Conservation (phyloP, 2,888 invertebrate species). For the Phengaris arion region DNA sequence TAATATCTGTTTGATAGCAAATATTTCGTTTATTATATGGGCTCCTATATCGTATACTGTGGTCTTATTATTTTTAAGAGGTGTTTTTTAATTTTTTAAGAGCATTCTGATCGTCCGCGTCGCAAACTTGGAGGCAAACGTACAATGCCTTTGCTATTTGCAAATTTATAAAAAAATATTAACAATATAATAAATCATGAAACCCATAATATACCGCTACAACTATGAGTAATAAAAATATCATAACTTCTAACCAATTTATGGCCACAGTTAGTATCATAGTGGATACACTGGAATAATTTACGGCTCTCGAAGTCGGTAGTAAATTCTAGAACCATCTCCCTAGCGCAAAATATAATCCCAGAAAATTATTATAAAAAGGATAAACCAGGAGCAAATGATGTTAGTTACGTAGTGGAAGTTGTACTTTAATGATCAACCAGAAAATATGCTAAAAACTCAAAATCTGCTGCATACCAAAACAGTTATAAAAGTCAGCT, state of each 20-base stretch:
- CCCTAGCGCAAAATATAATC: conserved; percentile 1
- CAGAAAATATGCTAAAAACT: background rate
- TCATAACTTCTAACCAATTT: conserved; percentile 21
- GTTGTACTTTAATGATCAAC: background rate
- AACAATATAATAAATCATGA: background rate
- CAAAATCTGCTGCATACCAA: background rate
- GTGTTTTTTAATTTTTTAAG: no score
- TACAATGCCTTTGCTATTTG: background rate
- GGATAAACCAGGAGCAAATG: background rate
- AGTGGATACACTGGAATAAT: conserved; percentile 21
- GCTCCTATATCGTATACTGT: no score
- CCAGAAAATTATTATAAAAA: background rate
- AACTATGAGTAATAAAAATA: conserved; percentile 19
- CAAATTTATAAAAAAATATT: background rate
- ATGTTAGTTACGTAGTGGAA: background rate
- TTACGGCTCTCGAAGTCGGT: conserved; percentile 4
- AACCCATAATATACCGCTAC: background rate
- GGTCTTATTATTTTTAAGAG: no score
- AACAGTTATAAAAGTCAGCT: background rate
- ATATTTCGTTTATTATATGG: no score
- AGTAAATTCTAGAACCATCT: conserved; percentile 9
- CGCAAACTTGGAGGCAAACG: no score
- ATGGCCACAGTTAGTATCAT: conserved; percentile 8
- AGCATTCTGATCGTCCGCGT: no score
- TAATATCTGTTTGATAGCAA: no score